Evolutionary conservation across 2,113 vertebrate species (phyloP).

Genomic region (Salvelinus sp.): DNA sequence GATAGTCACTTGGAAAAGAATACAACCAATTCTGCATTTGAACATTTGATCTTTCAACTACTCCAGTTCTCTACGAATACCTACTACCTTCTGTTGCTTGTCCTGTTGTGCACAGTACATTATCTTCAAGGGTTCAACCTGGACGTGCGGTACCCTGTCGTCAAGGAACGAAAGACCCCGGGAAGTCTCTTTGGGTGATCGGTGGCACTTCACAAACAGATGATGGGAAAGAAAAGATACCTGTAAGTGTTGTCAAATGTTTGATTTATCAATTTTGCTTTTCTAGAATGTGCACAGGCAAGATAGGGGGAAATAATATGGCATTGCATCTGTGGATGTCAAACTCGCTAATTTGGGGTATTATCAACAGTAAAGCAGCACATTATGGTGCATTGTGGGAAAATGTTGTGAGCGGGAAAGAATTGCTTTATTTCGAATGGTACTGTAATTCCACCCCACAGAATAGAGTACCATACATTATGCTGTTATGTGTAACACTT

Average conservation of each 20-base stretch:
- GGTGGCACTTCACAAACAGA: slow-evolving; percentile 79
- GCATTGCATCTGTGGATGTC: too few relatives aligned
- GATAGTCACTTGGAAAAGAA: too few relatives aligned
- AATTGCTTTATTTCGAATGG: too few relatives aligned
- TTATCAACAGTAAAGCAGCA: too few relatives aligned
- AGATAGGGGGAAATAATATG: too few relatives aligned
- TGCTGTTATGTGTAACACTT: too few relatives aligned
- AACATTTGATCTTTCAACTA: neutral
- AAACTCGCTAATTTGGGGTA: too few relatives aligned
- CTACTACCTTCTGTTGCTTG: neutral
- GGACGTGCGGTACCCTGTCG: slow-evolving; percentile 74
- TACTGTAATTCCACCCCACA: too few relatives aligned
- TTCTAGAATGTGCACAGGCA: neutral
- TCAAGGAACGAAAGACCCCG: slow-evolving; percentile 71
- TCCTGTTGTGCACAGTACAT: neutral
- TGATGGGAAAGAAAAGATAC: slow-evolving; percentile 48
- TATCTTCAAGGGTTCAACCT: slow-evolving; percentile 69
- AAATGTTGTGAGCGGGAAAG: too few relatives aligned
- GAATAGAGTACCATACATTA: too few relatives aligned
- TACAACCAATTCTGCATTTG: too few relatives aligned
- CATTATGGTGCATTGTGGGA: too few relatives aligned
- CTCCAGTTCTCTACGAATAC: neutral
- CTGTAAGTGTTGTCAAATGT: neutral
- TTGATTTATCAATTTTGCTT: neutral
- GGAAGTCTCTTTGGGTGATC: slow-evolving; percentile 81